Evolutionary conservation across 35 echinoderm and acorn worm genomes (phyloP).

Genomic region (Acanthaster planci): DNA sequence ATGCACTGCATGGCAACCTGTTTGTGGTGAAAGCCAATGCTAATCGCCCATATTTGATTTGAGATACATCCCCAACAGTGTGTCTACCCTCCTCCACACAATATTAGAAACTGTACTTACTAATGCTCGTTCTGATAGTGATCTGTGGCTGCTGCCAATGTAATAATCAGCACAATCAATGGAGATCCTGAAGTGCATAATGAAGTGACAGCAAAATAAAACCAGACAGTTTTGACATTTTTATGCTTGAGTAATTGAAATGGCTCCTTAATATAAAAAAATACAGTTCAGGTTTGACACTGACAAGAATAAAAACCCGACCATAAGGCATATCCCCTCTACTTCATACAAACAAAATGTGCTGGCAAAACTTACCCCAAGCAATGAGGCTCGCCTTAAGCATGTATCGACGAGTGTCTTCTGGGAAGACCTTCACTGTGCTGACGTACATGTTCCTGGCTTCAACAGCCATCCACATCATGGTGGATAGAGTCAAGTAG

Average conservation of each 20-base stretch:
- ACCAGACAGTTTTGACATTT: background rate
- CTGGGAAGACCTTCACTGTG: conserved; percentile 49
- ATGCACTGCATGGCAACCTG: too few relatives aligned
- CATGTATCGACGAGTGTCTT: conserved; percentile 39
- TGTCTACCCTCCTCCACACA: too few relatives aligned
- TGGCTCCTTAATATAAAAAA: background rate
- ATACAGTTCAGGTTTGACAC: background rate
- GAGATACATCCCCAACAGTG: too few relatives aligned
- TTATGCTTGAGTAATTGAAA: background rate
- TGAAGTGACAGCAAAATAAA: background rate
- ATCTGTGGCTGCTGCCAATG: background rate
- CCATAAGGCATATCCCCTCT: background rate
- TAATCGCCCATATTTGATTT: too few relatives aligned
- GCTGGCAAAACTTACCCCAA: conserved; percentile 39
- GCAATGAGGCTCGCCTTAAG: conserved; percentile 39
- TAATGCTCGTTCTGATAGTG: background rate
- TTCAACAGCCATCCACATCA: conserved; percentile 67
- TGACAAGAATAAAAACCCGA: background rate
- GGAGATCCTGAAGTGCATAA: background rate
- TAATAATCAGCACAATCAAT: background rate
- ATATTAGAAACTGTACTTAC: conserved; percentile 23
- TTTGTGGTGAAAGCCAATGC: too few relatives aligned
- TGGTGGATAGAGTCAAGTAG: conserved; percentile 40
- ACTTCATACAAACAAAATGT: background rate
- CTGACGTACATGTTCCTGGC: conserved; percentile 55